Conservation (phyloP, 2,113 vertebrate genomes). For the Bagarius yarrelli region DNA sequence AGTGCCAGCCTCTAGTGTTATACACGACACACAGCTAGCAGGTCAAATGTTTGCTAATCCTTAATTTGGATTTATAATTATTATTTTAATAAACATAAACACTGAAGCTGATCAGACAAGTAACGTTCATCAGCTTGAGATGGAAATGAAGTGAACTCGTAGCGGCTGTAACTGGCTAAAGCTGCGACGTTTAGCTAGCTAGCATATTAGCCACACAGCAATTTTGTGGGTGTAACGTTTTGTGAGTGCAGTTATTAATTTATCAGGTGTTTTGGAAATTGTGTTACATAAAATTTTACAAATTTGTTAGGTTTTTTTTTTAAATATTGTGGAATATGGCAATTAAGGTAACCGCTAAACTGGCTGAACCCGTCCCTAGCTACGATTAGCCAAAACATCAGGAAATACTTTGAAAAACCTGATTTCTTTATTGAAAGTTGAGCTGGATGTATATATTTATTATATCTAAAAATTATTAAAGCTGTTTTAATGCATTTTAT, state of each 20-base stretch:
- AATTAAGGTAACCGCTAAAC: background rate
- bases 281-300: too few relatives aligned
- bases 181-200: background rate
- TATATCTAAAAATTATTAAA: background rate
- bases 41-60: background rate
- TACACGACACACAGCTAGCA: constrained; percentile 11
- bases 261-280: background rate
- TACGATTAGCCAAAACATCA: constrained; percentile 5
- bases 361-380: background rate
- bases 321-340: too few relatives aligned
- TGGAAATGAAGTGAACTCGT: background rate
- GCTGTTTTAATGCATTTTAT: background rate
- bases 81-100: background rate
- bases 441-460: background rate
- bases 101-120: too few relatives aligned
- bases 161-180: background rate
- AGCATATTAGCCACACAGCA: constrained; percentile 11
- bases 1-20: constrained; percentile 44
- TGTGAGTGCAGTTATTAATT: background rate
- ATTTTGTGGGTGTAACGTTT: too few relatives aligned
- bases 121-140: background rate
- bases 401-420: background rate
- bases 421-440: background rate
- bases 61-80: too few relatives aligned
- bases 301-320: background rate